phyloP scores from a whole-genome alignment of 2,113 vertebrate genomes.

The Puma concolor region DNA sequence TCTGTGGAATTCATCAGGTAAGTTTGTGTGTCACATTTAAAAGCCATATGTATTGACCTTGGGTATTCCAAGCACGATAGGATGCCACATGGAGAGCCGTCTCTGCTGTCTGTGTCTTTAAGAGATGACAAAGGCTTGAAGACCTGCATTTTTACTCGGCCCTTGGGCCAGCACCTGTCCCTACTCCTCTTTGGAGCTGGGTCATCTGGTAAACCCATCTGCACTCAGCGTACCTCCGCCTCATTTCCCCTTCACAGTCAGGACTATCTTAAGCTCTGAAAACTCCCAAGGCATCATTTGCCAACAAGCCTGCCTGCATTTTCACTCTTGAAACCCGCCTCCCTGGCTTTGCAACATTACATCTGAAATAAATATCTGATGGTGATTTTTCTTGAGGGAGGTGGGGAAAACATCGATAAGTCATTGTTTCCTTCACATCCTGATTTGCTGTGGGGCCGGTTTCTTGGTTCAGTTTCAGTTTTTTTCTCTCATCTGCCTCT shows the following conservation, averaged over 20 bases:
- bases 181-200: not conserved
- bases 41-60: not conserved
- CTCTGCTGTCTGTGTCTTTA: not conserved
- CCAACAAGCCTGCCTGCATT: not conserved
- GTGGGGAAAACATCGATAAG: not conserved
- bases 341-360: slow-evolving; percentile 20
- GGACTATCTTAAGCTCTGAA: not conserved
- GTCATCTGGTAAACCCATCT: not conserved
- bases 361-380: slow-evolving; percentile 46
- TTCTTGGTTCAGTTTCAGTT: not conserved
- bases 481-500: accelerated
- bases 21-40: slow-evolving; percentile 65
- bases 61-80: not conserved
- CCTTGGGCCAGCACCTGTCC: too few relatives aligned
- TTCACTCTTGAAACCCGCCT: not conserved
- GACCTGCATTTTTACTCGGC: accelerated
- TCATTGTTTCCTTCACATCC: not conserved
- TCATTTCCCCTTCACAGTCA: not conserved
- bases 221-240: not conserved
- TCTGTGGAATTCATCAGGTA: slow-evolving; percentile 95
- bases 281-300: not conserved
- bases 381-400: slow-evolving; percentile 46
- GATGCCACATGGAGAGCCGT: not conserved
- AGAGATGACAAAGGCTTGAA: not conserved
- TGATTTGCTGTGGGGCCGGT: not conserved